These are phyloP conservation scores for Cryptoblepharus egeriae DNA, from an alignment of 2,797 vertebrate genomes.

Conservation along the genomic window DNA sequence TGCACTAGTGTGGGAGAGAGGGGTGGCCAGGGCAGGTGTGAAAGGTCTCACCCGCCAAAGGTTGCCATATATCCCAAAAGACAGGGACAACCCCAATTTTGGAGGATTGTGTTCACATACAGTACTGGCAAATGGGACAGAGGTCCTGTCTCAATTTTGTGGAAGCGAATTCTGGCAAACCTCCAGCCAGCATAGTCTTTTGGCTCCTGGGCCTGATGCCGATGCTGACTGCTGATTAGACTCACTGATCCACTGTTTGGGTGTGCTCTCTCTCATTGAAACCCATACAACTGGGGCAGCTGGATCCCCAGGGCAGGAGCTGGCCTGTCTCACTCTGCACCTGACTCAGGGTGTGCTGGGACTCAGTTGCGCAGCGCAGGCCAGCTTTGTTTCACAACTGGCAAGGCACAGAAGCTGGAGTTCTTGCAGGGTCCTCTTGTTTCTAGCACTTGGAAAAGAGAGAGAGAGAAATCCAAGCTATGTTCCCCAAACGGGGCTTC, in stretches of 20 bases:
- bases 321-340: neutral
- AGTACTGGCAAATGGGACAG: no score
- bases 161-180: no score
- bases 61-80: no score
- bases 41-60: no score
- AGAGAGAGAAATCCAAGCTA: neutral
- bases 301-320: neutral
- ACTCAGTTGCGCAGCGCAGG: neutral
- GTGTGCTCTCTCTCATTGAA: neutral
- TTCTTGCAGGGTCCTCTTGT: neutral
- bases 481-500: neutral
- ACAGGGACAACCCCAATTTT: no score
- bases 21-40: no score
- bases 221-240: no score
- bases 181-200: no score
- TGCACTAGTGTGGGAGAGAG: no score
- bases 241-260: no score
- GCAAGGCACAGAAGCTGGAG: neutral
- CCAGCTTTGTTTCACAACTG: neutral
- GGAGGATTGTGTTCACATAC: no score
- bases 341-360: neutral
- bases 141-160: no score
- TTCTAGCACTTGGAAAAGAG: neutral
- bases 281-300: neutral
- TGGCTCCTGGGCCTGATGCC: neutral